phyloP scores from a whole-genome alignment of 2,113 vertebrate genomes.

The Ceyx melanurus region DNA sequence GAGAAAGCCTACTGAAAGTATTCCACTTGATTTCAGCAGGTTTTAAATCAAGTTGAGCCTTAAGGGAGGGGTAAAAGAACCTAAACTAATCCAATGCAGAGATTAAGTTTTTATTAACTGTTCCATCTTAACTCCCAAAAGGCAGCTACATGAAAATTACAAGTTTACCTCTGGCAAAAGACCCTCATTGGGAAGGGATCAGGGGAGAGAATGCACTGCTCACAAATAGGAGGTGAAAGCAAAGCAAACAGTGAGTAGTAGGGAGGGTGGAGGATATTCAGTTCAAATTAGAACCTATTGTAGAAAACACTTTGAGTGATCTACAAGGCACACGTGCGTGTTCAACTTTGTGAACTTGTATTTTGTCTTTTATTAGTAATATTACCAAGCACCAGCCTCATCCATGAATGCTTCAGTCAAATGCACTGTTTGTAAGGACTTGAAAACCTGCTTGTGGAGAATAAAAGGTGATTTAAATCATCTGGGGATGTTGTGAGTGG shows the following conservation, averaged over 20 bases:
- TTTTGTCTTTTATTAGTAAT: background rate
- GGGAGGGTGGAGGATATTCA: background rate
- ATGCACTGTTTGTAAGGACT: background rate
- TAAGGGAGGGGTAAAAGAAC: background rate
- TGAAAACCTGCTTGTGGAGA: background rate
- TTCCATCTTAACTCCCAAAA: background rate
- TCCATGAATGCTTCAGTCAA: background rate
- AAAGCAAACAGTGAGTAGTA: background rate
- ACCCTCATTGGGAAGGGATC: background rate
- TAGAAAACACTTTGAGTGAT: background rate
- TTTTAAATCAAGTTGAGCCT: constrained; percentile 41
- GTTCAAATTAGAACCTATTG: background rate
- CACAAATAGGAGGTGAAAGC: background rate
- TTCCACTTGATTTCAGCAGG: constrained; percentile 22
- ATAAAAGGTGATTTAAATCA: background rate
- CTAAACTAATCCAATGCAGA: background rate
- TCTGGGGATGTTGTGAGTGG: background rate
- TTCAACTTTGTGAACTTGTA: background rate
- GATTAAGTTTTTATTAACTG: constrained; percentile 25
- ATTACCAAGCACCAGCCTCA: background rate
- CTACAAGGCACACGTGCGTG: rapidly evolving
- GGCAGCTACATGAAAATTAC: constrained; percentile 2
- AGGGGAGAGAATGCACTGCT: background rate
- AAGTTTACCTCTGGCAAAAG: background rate
- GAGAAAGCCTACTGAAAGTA: background rate